phyloP scores from a whole-genome alignment of 2,888 invertebrate species.

The Harmothoe impar region DNA sequence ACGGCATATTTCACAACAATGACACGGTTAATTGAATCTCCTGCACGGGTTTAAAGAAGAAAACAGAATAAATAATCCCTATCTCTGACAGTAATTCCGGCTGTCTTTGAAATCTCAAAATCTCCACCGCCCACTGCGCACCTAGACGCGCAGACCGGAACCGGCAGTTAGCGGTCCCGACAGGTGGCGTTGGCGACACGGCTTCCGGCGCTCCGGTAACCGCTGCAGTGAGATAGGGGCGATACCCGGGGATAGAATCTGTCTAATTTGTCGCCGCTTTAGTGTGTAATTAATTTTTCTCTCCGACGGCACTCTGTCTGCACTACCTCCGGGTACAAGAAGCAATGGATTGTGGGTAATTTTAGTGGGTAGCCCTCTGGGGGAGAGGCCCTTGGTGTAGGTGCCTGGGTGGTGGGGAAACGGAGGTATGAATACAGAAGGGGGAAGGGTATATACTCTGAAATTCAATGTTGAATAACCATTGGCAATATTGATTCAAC shows the following conservation, averaged over 20 bases:
- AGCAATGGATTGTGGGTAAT: not conserved
- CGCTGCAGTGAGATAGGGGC: not conserved
- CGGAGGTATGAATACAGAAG: not conserved
- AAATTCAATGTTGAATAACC: too few relatives aligned
- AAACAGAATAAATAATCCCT: not conserved
- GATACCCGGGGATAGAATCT: not conserved
- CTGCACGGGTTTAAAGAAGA: not conserved
- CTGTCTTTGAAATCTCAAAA: not conserved
- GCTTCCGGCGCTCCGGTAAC: not conserved
- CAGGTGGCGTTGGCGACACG: not conserved
- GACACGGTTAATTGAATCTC: too few relatives aligned
- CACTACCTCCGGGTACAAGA: not conserved
- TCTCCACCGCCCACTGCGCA: not conserved
- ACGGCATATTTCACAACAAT: too few relatives aligned
- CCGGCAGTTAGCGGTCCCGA: not conserved
- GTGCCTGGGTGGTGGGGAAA: not conserved
- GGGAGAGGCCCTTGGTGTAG: not conserved
- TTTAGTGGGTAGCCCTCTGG: not conserved
- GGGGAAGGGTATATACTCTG: too few relatives aligned
- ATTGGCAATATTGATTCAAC: too few relatives aligned
- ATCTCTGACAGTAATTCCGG: not conserved
- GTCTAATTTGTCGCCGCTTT: conserved; percentile 11
- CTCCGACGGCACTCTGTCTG: conserved; percentile 25
- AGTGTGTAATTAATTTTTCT: conserved; percentile 35
- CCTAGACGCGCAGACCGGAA: not conserved